A percentile compares a stretch with the other conserved stretches of the same genome.
Conservation (phyloP, 2,888 invertebrate genomes). For the Phragmatobia fuliginosa region DNA sequence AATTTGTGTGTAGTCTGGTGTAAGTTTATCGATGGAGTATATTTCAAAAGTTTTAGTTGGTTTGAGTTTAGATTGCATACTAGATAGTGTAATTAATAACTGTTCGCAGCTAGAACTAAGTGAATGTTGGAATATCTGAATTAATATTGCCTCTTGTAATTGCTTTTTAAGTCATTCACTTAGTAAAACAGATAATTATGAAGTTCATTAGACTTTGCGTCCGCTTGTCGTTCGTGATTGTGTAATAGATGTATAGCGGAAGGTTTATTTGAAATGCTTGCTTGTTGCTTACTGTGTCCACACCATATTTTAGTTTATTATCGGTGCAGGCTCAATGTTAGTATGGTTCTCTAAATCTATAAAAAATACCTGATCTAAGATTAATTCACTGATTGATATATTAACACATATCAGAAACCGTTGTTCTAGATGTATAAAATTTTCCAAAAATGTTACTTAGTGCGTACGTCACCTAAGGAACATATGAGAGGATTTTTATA, state of each 20-base stretch:
- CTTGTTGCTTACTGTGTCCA: neutral
- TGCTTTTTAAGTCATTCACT: slow-evolving; percentile 32
- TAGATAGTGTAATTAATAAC: slow-evolving; percentile 49
- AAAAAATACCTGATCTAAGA: no score
- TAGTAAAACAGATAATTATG: slow-evolving; percentile 19
- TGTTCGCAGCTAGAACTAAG: slow-evolving; percentile 28
- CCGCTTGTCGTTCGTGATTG: neutral
- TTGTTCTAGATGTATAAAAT: no score
- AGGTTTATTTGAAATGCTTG: neutral
- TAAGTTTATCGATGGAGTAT: slow-evolving; percentile 34
- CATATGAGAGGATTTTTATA: no score
- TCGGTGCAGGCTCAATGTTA: neutral
- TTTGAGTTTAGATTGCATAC: slow-evolving; percentile 26
- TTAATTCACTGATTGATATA: no score
- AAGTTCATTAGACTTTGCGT: slow-evolving; percentile 17
- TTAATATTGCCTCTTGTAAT: slow-evolving; percentile 42
- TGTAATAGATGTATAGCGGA: neutral
- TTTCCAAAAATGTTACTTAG: no score
- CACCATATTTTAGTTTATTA: neutral
- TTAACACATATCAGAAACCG: no score
- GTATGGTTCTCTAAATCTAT: no score
- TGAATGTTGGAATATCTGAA: slow-evolving; percentile 36
- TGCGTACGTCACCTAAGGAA: no score
- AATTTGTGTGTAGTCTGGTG: slow-evolving; percentile 24
- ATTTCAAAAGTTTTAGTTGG: slow-evolving; percentile 58